Conservation (phyloP, 2,113 vertebrate genomes). For the Columba janthina region DNA sequence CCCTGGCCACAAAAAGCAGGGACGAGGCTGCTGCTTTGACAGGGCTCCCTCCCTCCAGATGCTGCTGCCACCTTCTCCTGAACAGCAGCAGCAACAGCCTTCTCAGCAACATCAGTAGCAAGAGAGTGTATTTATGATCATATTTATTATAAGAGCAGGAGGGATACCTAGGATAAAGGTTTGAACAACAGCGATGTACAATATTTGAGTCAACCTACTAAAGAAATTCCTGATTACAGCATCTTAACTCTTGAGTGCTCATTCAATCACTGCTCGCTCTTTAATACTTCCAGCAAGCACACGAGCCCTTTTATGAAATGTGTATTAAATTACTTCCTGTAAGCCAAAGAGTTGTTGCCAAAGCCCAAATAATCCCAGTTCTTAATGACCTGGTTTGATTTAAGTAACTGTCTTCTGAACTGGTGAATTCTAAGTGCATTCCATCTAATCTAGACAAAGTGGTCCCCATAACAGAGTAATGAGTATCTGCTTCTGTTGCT, state of each 20-base stretch:
- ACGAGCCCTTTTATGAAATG: not conserved
- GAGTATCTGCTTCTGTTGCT: not conserved
- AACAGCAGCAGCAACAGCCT: not conserved
- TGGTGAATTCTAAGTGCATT: not conserved
- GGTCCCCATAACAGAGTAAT: not conserved
- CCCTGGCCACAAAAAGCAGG: too few relatives aligned
- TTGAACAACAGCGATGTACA: accelerated
- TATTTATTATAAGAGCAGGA: not conserved
- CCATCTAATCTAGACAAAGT: not conserved
- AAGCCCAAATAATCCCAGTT: not conserved
- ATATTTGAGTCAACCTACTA: not conserved
- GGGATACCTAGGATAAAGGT: not conserved
- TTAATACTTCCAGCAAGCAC: not conserved
- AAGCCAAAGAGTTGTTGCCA: not conserved
- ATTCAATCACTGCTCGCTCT: not conserved
- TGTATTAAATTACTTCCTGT: not conserved
- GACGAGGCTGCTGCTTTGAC: not conserved
- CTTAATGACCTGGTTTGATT: not conserved
- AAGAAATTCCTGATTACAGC: not conserved
- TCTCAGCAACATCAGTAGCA: accelerated
- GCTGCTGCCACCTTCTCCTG: not conserved
- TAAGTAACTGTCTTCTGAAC: not conserved
- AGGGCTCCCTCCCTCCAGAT: not conserved
- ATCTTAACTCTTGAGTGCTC: not conserved
- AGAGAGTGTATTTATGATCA: too few relatives aligned